Evolutionary conservation across 2,888 invertebrate species (phyloP).

Genomic region (Synanthedon formicaeformis): DNA sequence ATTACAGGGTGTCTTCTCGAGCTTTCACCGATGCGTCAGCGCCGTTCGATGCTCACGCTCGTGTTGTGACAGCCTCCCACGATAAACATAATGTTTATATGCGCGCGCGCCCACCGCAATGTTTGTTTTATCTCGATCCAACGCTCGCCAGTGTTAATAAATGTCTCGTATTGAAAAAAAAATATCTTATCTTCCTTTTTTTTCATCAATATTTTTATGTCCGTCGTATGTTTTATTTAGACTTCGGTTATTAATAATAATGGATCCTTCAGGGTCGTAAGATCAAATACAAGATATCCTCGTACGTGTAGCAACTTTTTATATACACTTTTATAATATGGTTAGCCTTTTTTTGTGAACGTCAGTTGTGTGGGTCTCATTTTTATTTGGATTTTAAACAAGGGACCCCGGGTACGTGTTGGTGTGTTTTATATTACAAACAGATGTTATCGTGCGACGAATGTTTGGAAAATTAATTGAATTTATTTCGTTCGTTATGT

Average conservation of each 20-base stretch:
- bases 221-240: slow-evolving; percentile 60
- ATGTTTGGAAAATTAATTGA: slow-evolving; percentile 60
- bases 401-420: slow-evolving; percentile 42
- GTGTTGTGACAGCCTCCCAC: slow-evolving; percentile 70
- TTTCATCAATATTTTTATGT: slow-evolving; percentile 46
- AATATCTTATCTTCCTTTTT: slow-evolving; percentile 39
- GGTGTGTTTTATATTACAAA: slow-evolving; percentile 63
- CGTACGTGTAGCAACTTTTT: slow-evolving; percentile 51
- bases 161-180: slow-evolving; percentile 56
- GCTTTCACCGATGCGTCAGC: slow-evolving; percentile 61
- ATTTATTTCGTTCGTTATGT: slow-evolving; percentile 55
- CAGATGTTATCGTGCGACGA: slow-evolving; percentile 58
- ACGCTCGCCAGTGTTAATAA: slow-evolving; percentile 63
- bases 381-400: slow-evolving; percentile 52
- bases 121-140: slow-evolving; percentile 69
- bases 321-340: slow-evolving; percentile 23
- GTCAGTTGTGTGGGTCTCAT: slow-evolving; percentile 50
- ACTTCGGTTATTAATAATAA: slow-evolving; percentile 68
- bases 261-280: slow-evolving; percentile 57
- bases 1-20: slow-evolving; percentile 48
- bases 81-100: slow-evolving; percentile 62
- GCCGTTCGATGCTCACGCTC: slow-evolving; percentile 35
- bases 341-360: slow-evolving; percentile 38
- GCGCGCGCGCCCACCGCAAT: slow-evolving; percentile 65
- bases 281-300: slow-evolving; percentile 59